A percentile compares a stretch with the other conserved stretches of the same genome.
Conservation (phyloP, 1,140 invertebrate genomes). For the Neodiprion pinetum region DNA sequence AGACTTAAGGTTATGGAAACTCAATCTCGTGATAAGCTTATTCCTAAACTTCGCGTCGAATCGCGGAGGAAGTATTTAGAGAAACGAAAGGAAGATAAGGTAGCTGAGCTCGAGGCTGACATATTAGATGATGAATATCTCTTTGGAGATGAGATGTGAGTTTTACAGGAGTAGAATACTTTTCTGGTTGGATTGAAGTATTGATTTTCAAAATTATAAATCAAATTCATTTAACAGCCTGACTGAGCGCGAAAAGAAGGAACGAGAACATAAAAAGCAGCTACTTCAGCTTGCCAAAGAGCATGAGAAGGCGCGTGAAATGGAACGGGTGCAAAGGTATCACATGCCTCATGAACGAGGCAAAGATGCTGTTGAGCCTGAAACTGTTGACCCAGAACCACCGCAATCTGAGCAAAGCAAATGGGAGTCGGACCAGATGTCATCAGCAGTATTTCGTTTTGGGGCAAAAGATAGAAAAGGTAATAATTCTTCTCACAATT, state of each 20-base stretch:
- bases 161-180: constrained; percentile 27
- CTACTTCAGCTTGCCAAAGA: constrained; percentile 91
- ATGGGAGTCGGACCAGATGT: constrained; percentile 98
- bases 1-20: constrained; percentile 83
- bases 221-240: constrained; percentile 64
- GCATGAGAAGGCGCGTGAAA: constrained; percentile 91
- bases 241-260: constrained; percentile 83
- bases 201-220: constrained; percentile 29
- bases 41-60: constrained; percentile 88
- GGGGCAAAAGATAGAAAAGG: constrained; percentile 88
- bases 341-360: constrained; percentile 85
- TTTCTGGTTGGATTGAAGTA: constrained; percentile 2
- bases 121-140: constrained; percentile 97
- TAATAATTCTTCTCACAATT: constrained; percentile 24
- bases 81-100: constrained; percentile 96
- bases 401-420: constrained; percentile 94
- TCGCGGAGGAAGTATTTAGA: constrained; percentile 93
- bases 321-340: constrained; percentile 93
- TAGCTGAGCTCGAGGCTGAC: constrained; percentile 93
- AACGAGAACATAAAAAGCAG: constrained; percentile 91
- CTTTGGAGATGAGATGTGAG: constrained; percentile 87
- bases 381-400: constrained; percentile 89
- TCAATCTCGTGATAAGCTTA: constrained; percentile 83
- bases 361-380: constrained; percentile 63
- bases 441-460: constrained; percentile 90